Base-by-base conservation (phyloP, 2,113 vertebrate genomes). In the Gymnocephalus cernua region DNA sequence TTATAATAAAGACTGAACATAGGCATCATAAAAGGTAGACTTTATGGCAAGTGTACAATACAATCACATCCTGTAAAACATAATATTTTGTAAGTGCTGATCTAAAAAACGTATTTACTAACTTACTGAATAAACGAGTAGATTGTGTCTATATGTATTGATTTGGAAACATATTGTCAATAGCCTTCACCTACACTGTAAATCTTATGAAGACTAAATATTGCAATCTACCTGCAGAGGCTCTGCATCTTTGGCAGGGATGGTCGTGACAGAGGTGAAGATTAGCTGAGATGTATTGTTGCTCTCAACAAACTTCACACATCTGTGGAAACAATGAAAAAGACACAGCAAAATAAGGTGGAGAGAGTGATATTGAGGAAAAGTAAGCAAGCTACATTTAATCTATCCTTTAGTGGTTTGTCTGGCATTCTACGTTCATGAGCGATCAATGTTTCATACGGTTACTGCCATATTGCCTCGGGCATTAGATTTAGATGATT, bases 301-400 rank as follows among this genome's bases (percentile, higher is more conserved):
- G 94, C 96, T 98, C 86, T 99, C 97, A 72, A 99, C 94, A 93
- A 98, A 98, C 87, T 98, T 99, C 21, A 99, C 96, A 94, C 97
- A 98, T 72, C 98, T 99, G 89, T 56, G 65, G 65, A 70, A 48
- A 75, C 15, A 65, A 79, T 2, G 25, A 53, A 38, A 73, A 58
- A 59, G 0, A 65, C 6, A 3, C 50, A 1, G 2, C 15, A 13
- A 27, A 45, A 56, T 19, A 16, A 6, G 16, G 0, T 18, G 0
- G 27, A 57, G 25, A 27, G 12, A 35, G 8, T 56, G 4, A 35
- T 41, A 3, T 14, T 25, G 21, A 27, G 58, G 35, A 13, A 54
- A 9, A 41, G 38, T 41, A 41, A 41, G 38, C 10, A 1, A 41
- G 38, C 11, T 41, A 41, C 9, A 41, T 41, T 41, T 2, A 11